phyloP scores from a whole-genome alignment of 2,797 vertebrate species.

The Chiroxiphia lanceolata region DNA sequence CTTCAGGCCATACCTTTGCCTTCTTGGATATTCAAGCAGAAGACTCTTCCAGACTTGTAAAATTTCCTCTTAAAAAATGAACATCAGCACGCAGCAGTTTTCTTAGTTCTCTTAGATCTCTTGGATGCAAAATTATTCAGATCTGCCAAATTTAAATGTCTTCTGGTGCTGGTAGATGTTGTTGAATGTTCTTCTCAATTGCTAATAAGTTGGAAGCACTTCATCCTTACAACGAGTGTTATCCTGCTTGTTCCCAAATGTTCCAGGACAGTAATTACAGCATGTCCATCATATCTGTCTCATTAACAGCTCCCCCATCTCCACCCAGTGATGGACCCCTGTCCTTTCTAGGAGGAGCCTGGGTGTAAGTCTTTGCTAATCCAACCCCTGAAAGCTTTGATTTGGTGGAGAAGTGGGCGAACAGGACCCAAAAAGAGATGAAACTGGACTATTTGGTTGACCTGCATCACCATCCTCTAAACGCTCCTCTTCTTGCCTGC shows the following conservation, averaged over 20 bases:
- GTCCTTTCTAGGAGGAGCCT: not conserved
- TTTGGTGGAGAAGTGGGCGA: not conserved
- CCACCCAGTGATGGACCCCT: not conserved
- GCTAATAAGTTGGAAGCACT: slow-evolving; percentile 36
- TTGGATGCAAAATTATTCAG: slow-evolving; percentile 37
- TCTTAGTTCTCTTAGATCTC: not conserved
- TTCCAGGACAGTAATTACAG: not conserved
- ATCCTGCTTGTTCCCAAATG: not conserved
- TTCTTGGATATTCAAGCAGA: not conserved
- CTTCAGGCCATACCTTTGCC: not conserved
- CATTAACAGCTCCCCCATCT: not conserved
- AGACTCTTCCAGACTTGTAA: not conserved
- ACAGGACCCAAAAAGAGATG: not conserved
- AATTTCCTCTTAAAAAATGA: not conserved
- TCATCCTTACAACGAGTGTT: not conserved
- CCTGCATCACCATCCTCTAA: not conserved
- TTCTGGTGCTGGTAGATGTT: slow-evolving; percentile 30
- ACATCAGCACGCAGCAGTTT: not conserved
- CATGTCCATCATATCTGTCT: not conserved
- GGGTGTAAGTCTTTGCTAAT: not conserved
- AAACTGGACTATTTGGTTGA: not conserved
- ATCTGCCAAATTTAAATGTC: slow-evolving; percentile 44
- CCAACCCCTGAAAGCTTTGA: not conserved
- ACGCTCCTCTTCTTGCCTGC: not conserved
- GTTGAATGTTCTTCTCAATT: not conserved